These are phyloP conservation scores for Bradysia coprophila DNA, from an alignment of 1,140 invertebrate genomes.

Conservation along the genomic window DNA sequence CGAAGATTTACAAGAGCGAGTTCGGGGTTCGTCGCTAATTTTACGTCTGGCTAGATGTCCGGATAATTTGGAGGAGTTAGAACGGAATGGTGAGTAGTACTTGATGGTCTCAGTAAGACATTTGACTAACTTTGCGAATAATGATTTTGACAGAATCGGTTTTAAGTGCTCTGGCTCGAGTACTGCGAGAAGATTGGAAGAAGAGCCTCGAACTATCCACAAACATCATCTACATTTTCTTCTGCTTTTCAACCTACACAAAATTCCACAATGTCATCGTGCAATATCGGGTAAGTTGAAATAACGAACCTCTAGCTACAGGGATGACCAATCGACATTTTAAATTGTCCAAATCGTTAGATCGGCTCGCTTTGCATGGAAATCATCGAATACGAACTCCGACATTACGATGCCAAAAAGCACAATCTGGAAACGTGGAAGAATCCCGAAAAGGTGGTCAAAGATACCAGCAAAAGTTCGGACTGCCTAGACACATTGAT, in stretches of 20 bases:
- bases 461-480: slow-evolving; percentile 19
- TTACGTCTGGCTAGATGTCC: slow-evolving; percentile 79
- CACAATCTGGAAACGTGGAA: slow-evolving; percentile 60
- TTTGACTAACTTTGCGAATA: no score
- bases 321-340: background rate
- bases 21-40: slow-evolving; percentile 80
- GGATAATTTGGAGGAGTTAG: slow-evolving; percentile 84
- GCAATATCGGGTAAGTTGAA: slow-evolving; percentile 56
- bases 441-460: slow-evolving; percentile 23
- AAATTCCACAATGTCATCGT: slow-evolving; percentile 87
- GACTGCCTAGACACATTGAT: slow-evolving; percentile 21
- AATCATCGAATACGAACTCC: slow-evolving; percentile 85
- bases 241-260: slow-evolving; percentile 92
- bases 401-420: slow-evolving; percentile 84
- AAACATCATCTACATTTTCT: slow-evolving; percentile 93
- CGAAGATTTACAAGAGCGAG: slow-evolving; percentile 85
- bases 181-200: slow-evolving; percentile 92
- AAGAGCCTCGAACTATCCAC: slow-evolving; percentile 89
- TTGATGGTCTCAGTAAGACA: no score
- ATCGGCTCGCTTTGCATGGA: slow-evolving; percentile 92
- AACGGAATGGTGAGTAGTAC: slow-evolving; percentile 77
- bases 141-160: slow-evolving; percentile 91
- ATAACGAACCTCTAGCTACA: slow-evolving; percentile 1
- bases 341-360: slow-evolving; percentile 27
- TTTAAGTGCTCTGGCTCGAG: slow-evolving; percentile 81